These are phyloP conservation scores for Drosophila buzzatii DNA, from an alignment of 2,888 invertebrate genomes.

Conservation along the genomic window DNA sequence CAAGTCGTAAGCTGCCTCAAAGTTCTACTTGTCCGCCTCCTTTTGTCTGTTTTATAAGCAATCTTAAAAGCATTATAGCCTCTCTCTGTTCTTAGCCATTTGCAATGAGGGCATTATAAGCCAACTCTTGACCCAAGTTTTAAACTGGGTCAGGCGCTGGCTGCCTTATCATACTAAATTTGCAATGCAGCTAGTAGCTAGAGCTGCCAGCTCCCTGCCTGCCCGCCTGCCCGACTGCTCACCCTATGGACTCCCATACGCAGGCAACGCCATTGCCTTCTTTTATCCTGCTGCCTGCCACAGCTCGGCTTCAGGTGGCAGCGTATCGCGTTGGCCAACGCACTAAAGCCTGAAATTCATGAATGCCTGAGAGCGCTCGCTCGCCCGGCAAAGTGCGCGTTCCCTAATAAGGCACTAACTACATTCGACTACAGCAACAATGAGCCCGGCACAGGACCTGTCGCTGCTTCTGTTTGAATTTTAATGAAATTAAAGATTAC, in stretches of 20 bases:
- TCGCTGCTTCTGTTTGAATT: slow-evolving; percentile 58
- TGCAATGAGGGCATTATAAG: slow-evolving; percentile 17
- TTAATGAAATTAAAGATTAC: slow-evolving; percentile 76
- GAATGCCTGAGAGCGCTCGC: slow-evolving; percentile 69
- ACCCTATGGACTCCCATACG: not conserved
- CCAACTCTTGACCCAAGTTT: slow-evolving; percentile 18
- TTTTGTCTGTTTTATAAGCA: slow-evolving; percentile 3
- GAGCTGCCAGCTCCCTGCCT: not conserved
- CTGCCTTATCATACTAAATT: slow-evolving; percentile 15
- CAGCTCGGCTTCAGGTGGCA: slow-evolving; percentile 1
- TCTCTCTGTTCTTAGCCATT: slow-evolving; percentile 4
- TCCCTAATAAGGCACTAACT: slow-evolving; percentile 66
- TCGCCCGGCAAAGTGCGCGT: slow-evolving; percentile 48
- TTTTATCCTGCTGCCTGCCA: not conserved
- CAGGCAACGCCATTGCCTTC: not conserved
- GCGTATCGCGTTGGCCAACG: slow-evolving; percentile 41
- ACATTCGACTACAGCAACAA: slow-evolving; percentile 31
- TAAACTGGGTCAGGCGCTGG: slow-evolving; percentile 29
- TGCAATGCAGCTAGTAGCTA: slow-evolving; percentile 13
- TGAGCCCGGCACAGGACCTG: slow-evolving; percentile 31
- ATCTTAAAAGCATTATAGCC: slow-evolving; percentile 6
- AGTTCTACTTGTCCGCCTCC: slow-evolving; percentile 3
- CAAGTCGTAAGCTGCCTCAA: not conserved
- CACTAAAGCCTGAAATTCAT: slow-evolving; percentile 69
- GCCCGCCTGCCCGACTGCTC: too few relatives aligned